A percentile compares a stretch with the other conserved stretches of the same genome.
These are phyloP conservation scores for Iselma pallidipennis DNA, from an alignment of 2,888 invertebrate genomes.

Conservation along the genomic window DNA sequence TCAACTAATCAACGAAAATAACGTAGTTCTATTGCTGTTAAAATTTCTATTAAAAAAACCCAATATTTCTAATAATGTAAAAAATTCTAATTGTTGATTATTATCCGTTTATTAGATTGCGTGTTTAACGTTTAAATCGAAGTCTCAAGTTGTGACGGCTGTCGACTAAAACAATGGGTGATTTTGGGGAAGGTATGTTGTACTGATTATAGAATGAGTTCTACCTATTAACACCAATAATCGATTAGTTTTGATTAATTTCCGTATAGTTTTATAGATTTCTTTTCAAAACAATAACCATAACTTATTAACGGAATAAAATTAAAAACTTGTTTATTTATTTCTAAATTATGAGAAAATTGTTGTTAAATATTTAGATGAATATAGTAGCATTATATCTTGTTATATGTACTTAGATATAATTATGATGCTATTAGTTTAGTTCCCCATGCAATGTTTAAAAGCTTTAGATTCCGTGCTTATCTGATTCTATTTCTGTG, in stretches of 20 bases:
- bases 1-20: slow-evolving; percentile 31
- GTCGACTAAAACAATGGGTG: slow-evolving; percentile 43
- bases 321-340: not conserved
- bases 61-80: not conserved
- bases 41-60: not conserved
- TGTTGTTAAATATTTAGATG: not conserved
- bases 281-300: too few species aligned
- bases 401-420: slow-evolving; percentile 11
- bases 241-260: not conserved
- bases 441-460: slow-evolving; percentile 35
- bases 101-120: slow-evolving; percentile 35
- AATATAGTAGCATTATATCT: slow-evolving; percentile 32
- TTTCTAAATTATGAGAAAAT: not conserved
- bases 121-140: slow-evolving; percentile 37
- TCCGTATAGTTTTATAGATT: not conserved
- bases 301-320: too few species aligned
- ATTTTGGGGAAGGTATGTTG: slow-evolving; percentile 51
- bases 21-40: not conserved
- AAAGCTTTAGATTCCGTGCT: slow-evolving; percentile 42
- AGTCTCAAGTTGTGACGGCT: slow-evolving; percentile 39
- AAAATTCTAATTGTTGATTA: slow-evolving; percentile 30
- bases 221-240: too few species aligned
- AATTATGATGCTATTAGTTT: slow-evolving; percentile 32
- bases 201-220: not conserved
- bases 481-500: slow-evolving; percentile 47